These are phyloP conservation scores for Temnopleurus reevesii DNA, from an alignment of 53 echinoderm and acorn worm genomes.

Conservation along the genomic window DNA sequence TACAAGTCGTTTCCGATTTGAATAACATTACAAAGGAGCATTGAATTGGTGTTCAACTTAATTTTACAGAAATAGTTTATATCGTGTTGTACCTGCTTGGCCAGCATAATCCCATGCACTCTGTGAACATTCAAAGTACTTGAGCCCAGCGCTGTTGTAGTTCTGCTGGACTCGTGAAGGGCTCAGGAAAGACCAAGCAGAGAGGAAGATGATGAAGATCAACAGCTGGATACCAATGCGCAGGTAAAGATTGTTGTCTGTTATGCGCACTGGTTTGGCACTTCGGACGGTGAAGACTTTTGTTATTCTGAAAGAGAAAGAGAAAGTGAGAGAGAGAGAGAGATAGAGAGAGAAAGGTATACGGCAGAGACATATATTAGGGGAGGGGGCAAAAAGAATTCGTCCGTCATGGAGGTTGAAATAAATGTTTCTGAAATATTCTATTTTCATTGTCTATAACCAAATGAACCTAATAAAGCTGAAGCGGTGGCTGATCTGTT, in stretches of 20 bases:
- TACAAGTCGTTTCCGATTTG: too few species aligned
- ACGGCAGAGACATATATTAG: too few species aligned
- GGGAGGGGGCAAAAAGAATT: too few species aligned
- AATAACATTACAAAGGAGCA: too few species aligned
- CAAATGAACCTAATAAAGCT: too few species aligned
- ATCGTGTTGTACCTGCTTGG: constrained; percentile 42
- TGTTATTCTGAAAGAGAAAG: constrained; percentile 72
- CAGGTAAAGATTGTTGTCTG: constrained; percentile 66
- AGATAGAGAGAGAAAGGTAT: not conserved
- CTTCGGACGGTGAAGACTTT: constrained; percentile 85
- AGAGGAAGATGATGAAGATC: constrained; percentile 56
- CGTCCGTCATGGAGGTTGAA: too few species aligned
- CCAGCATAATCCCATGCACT: constrained; percentile 67
- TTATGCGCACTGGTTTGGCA: constrained; percentile 86
- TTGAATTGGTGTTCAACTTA: too few species aligned
- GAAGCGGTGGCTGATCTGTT: too few species aligned
- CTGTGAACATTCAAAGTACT: constrained; percentile 45
- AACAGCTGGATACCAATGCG: constrained; percentile 62
- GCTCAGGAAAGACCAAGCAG: constrained; percentile 58
- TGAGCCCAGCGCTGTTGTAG: constrained; percentile 36
- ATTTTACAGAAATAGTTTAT: not conserved
- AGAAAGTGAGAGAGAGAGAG: not conserved
- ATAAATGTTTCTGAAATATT: too few species aligned
- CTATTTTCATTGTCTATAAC: too few species aligned
- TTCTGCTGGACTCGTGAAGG: not conserved